These are phyloP conservation scores for Torymus aiolomorphi DNA, from an alignment of 2,888 invertebrate genomes.

Conservation along the genomic window DNA sequence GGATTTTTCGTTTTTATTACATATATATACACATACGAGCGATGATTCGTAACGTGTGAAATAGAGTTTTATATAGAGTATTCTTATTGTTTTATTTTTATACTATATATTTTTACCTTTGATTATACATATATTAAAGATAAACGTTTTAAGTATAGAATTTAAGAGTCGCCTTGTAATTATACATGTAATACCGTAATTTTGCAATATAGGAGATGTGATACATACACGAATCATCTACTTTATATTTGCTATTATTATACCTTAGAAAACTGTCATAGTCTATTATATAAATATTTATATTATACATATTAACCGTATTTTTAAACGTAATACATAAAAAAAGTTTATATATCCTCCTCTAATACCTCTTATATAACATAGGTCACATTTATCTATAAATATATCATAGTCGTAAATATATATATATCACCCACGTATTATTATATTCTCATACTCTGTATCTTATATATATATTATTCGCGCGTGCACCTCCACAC, in stretches of 20 bases:
- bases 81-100: background rate
- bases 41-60: background rate
- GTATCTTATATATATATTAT: conserved; percentile 25
- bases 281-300: conserved; percentile 29
- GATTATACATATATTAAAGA: background rate
- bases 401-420: conserved; percentile 42
- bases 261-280: conserved; percentile 46
- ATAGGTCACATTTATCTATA: conserved; percentile 29
- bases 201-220: conserved; percentile 19
- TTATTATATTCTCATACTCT: conserved; percentile 9
- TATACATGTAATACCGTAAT: conserved; percentile 26
- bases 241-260: background rate
- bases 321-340: conserved; percentile 20
- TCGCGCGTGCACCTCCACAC: conserved; percentile 48
- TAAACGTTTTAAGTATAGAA: background rate
- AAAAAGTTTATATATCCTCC: conserved; percentile 12
- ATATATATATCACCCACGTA: conserved; percentile 42
- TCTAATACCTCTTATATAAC: conserved; percentile 31
- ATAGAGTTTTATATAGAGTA: background rate
- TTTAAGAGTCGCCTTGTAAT: conserved; percentile 4
- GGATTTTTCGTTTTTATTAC: too few species aligned
- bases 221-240: background rate
- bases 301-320: conserved; percentile 22
- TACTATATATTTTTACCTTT: background rate
- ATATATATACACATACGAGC: too few species aligned